Evolutionary conservation across 2,797 vertebrate species (phyloP).

Genomic region (Rhadinocentrus ornatus): DNA sequence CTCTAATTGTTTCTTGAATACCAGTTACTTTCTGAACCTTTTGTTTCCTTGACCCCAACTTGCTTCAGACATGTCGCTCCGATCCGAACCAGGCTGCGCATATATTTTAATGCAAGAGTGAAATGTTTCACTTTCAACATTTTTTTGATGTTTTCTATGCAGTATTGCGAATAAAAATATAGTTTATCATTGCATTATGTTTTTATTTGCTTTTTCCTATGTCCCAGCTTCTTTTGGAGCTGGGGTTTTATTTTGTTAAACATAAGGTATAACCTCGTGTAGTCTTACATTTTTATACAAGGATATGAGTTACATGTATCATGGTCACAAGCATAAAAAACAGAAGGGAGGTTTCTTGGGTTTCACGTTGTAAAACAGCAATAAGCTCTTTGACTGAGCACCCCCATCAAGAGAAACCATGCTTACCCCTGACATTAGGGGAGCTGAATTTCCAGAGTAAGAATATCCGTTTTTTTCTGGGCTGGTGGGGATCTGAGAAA

Average conservation of each 20-base stretch:
- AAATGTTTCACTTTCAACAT: background rate
- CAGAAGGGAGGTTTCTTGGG: background rate
- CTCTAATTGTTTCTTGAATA: too few species aligned
- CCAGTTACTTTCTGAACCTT: too few species aligned
- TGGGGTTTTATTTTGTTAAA: background rate
- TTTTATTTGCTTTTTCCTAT: background rate
- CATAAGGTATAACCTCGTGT: background rate
- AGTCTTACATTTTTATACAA: background rate
- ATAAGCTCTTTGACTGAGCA: background rate
- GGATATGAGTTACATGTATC: background rate
- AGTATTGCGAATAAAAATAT: background rate
- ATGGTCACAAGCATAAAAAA: background rate
- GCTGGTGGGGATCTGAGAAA: slow-evolving; percentile 59
- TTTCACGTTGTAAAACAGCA: slow-evolving; percentile 3
- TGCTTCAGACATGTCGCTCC: too few species aligned
- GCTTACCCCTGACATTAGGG: slow-evolving; percentile 86
- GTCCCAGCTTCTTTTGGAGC: background rate
- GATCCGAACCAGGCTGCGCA: too few species aligned
- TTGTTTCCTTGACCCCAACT: too few species aligned
- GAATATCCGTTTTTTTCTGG: slow-evolving; percentile 90
- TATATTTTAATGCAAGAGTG: background rate
- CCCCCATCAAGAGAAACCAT: background rate
- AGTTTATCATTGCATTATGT: background rate
- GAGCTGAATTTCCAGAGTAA: slow-evolving; percentile 79
- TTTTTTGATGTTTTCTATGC: background rate